Conservation (phyloP, 2,888 invertebrate genomes). For the Troglohyphantes excavatus region DNA sequence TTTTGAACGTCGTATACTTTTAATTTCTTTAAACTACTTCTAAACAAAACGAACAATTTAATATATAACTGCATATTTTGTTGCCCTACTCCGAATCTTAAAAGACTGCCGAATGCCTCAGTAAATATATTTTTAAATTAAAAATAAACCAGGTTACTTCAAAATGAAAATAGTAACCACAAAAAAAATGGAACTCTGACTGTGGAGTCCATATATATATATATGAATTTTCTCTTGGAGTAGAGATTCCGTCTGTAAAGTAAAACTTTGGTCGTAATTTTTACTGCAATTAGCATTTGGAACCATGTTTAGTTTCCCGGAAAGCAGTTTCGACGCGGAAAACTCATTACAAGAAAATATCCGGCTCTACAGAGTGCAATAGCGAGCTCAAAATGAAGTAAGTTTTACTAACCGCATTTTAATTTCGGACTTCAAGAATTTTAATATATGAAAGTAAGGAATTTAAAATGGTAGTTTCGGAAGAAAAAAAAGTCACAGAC, state of each 20-base stretch:
- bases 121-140: no score
- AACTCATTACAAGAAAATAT: slow-evolving; percentile 59
- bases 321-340: slow-evolving; percentile 45
- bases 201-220: background rate
- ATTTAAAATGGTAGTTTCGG: slow-evolving; percentile 25
- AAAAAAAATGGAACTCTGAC: background rate
- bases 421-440: slow-evolving; percentile 56
- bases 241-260: background rate
- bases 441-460: slow-evolving; percentile 55
- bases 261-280: slow-evolving; percentile 34
- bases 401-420: slow-evolving; percentile 51
- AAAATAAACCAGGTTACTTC: no score
- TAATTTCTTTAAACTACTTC: no score
- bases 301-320: slow-evolving; percentile 31
- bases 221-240: background rate
- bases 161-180: background rate
- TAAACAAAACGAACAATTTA: no score
- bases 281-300: slow-evolving; percentile 55
- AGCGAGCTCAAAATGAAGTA: slow-evolving; percentile 40
- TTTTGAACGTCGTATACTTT: no score
- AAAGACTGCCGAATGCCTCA: no score
- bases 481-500: background rate
- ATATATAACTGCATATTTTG: no score
- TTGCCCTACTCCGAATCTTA: no score
- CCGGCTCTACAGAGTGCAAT: slow-evolving; percentile 34